Evolutionary conservation across 2,797 vertebrate genomes (phyloP).

Genomic region (Ara ararauna): DNA sequence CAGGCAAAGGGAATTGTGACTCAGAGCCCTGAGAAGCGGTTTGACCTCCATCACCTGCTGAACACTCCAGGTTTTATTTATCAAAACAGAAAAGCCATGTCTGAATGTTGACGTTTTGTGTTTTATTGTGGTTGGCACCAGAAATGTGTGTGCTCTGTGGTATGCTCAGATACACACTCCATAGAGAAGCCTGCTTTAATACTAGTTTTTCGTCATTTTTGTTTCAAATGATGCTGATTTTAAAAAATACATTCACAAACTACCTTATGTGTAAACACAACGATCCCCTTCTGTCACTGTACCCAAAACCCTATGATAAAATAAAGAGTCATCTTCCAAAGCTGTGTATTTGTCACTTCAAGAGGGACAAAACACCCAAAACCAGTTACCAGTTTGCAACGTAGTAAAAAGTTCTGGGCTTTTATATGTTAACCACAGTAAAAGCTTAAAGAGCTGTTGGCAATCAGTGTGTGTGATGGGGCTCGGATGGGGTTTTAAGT

Average conservation of each 20-base stretch:
- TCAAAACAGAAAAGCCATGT: conserved; percentile 66
- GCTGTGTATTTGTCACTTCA: conserved; percentile 64
- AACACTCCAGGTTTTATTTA: not conserved
- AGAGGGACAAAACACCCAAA: conserved; percentile 10
- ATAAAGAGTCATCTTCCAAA: conserved; percentile 57
- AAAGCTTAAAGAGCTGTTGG: conserved; percentile 79
- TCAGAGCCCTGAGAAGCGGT: not conserved
- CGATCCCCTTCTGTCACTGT: conserved; percentile 71
- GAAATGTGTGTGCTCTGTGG: conserved; percentile 59
- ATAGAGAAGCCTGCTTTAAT: conserved; percentile 62
- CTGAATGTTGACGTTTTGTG: conserved; percentile 58
- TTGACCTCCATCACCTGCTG: not conserved
- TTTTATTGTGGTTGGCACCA: conserved; percentile 75
- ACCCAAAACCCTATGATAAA: conserved; percentile 63
- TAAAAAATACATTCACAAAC: conserved; percentile 75
- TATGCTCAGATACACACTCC: conserved; percentile 56
- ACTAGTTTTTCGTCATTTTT: conserved; percentile 50
- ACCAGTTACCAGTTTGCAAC: conserved; percentile 68
- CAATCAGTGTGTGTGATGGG: conserved; percentile 57
- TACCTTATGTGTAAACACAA: conserved; percentile 72
- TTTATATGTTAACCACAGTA: conserved; percentile 63
- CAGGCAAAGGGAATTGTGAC: rapidly evolving
- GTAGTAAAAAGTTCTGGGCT: conserved; percentile 67
- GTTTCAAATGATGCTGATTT: conserved; percentile 53
- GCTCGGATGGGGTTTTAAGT: not conserved